Conservation (phyloP, 2,888 invertebrate genomes). For the Lydus trimaculatus region DNA sequence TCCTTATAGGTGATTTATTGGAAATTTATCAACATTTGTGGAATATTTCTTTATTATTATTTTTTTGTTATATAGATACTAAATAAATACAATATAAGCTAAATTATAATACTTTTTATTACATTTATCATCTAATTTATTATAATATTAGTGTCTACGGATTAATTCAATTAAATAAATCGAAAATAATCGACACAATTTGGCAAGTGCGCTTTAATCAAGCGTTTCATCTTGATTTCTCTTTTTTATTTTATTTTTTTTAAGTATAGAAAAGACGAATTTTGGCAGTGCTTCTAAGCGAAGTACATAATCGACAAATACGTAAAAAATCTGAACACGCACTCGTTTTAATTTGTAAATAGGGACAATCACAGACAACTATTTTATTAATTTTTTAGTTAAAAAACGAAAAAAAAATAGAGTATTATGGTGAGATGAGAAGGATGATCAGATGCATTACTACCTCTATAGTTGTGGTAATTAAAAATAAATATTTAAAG, state of each 20-base stretch:
- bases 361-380: slow-evolving; percentile 56
- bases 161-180: slow-evolving; percentile 25
- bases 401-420: slow-evolving; percentile 30
- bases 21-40: background rate
- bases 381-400: slow-evolving; percentile 24
- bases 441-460: slow-evolving; percentile 14
- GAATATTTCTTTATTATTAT: background rate
- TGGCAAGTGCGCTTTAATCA: slow-evolving; percentile 48
- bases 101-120: slow-evolving; percentile 44
- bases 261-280: slow-evolving; percentile 23
- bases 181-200: slow-evolving; percentile 36
- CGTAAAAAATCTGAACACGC: slow-evolving; percentile 47
- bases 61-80: slow-evolving; percentile 7
- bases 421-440: slow-evolving; percentile 42
- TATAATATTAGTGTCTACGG: slow-evolving; percentile 14
- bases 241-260: background rate
- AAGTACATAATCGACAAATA: slow-evolving; percentile 35
- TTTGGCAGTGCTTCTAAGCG: slow-evolving; percentile 49
- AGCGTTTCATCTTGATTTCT: too few relatives aligned
- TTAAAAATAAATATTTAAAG: slow-evolving; percentile 14
- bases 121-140: background rate
- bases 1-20: background rate
- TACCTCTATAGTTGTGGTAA: slow-evolving; percentile 18
- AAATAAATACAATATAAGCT: slow-evolving; percentile 50
- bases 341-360: slow-evolving; percentile 37